Percentiles rank a stretch among this genome's conserved stretches.
Conservation (phyloP, 2,888 invertebrate genomes). For the Osmoderma eremita region DNA sequence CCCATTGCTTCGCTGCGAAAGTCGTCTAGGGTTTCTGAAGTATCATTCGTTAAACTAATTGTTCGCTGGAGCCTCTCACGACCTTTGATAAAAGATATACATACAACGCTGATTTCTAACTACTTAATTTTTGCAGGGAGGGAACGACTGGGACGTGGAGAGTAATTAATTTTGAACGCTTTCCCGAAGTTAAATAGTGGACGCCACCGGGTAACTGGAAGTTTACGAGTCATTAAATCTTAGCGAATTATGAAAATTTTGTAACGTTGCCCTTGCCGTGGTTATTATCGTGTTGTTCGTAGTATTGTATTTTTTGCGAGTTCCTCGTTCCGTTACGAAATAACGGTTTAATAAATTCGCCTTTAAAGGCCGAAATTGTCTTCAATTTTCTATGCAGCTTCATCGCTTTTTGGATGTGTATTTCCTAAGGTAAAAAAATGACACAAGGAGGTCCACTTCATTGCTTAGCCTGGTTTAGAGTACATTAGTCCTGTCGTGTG, state of each 20-base stretch:
- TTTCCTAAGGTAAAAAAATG: too few species aligned
- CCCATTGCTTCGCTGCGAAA: background rate
- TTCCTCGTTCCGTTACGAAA: too few species aligned
- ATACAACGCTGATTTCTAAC: conserved; percentile 5
- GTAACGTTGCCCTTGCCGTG: too few species aligned
- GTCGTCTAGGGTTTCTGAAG: background rate
- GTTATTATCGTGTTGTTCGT: too few species aligned
- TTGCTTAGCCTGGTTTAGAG: too few species aligned
- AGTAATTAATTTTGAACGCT: conserved; percentile 18
- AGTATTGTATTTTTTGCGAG: too few species aligned
- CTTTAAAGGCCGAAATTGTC: too few species aligned
- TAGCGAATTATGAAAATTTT: conserved; percentile 5
- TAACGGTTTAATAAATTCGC: too few species aligned
- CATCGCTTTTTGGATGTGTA: too few species aligned
- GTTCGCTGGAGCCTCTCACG: background rate
- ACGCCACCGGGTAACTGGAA: background rate
- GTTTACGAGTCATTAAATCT: conserved; percentile 18
- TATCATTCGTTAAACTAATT: conserved; percentile 6
- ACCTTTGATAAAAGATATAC: background rate
- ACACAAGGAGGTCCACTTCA: too few species aligned
- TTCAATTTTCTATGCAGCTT: too few species aligned
- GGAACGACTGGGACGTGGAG: background rate
- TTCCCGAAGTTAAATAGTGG: background rate
- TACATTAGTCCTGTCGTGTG: too few species aligned
- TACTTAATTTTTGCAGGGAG: background rate